A percentile compares a stretch with the other conserved stretches of the same genome.
These are phyloP conservation scores for Ammospiza caudacuta DNA, from an alignment of 2,113 vertebrate species.

Conservation along the genomic window DNA sequence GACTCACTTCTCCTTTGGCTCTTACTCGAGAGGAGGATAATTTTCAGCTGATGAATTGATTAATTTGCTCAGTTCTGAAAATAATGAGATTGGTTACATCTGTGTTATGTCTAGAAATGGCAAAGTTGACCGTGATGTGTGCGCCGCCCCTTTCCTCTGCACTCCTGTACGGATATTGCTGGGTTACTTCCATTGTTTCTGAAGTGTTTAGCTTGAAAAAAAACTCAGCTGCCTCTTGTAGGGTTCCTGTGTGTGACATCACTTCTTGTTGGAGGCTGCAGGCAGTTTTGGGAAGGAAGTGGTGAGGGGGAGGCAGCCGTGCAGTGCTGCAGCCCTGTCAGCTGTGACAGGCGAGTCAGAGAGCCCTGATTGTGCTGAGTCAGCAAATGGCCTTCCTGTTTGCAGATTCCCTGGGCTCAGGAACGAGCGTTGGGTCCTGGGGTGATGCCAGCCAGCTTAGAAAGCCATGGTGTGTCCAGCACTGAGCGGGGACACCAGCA, in stretches of 20 bases:
- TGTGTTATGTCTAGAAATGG: not conserved
- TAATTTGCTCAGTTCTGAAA: not conserved
- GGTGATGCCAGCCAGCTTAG: conserved; percentile 27
- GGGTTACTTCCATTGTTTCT: conserved; percentile 36
- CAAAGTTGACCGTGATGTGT: not conserved
- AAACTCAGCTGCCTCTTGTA: not conserved
- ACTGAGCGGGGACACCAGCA: not conserved
- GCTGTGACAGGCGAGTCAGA: not conserved
- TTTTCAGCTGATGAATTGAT: not conserved
- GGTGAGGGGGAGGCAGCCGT: not conserved
- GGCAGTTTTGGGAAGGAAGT: conserved; percentile 56
- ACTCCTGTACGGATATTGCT: not conserved
- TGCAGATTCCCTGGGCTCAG: not conserved
- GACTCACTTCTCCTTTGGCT: not conserved
- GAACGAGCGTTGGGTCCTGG: not conserved
- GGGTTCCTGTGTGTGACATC: conserved; percentile 50
- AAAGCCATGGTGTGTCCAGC: not conserved
- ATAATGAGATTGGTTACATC: not conserved
- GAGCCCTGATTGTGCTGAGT: conserved; percentile 45
- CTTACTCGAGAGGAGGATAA: not conserved
- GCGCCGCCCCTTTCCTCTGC: not conserved
- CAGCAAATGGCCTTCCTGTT: conserved; percentile 41
- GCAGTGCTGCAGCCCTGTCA: not conserved
- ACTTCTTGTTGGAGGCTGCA: conserved; percentile 33
- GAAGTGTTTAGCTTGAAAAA: not conserved